Evolutionary conservation across 2,797 vertebrate species (phyloP).

Genomic region (Catostomus latipinnis): DNA sequence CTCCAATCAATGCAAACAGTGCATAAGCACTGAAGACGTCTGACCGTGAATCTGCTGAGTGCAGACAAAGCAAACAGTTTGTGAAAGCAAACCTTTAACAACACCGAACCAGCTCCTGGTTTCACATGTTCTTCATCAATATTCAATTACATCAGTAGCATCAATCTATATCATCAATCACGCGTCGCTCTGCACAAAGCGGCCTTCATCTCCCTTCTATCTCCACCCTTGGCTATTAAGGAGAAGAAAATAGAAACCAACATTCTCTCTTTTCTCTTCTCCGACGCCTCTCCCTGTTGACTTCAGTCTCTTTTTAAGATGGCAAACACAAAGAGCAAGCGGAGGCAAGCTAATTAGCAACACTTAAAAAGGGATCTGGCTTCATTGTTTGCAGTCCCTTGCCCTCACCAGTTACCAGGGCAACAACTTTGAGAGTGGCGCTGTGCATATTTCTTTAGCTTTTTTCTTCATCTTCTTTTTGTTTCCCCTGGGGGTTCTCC

Average conservation of each 20-base stretch:
- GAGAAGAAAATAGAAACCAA: conserved; percentile 65
- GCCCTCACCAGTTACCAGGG: conserved; percentile 81
- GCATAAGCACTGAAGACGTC: background rate
- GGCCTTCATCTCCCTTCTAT: conserved; percentile 39
- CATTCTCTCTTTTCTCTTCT: conserved; percentile 68
- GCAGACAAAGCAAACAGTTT: conserved; percentile 20
- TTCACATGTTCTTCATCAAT: conserved; percentile 49
- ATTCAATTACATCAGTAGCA: conserved; percentile 51
- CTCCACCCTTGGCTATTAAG: conserved; percentile 44
- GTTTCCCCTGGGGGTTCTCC: conserved; percentile 62
- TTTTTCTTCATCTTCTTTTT: conserved; percentile 52
- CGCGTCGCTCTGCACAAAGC: conserved; percentile 29
- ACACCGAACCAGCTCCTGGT: conserved; percentile 29
- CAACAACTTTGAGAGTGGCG: conserved; percentile 76
- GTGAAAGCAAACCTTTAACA: conserved; percentile 23
- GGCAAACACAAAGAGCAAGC: conserved; percentile 77
- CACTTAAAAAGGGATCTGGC: conserved; percentile 80
- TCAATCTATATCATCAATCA: conserved; percentile 54
- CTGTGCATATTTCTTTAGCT: conserved; percentile 72
- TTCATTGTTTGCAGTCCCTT: conserved; percentile 72
- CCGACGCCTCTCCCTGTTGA: conserved; percentile 75
- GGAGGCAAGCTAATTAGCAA: conserved; percentile 84
- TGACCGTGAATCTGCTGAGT: background rate
- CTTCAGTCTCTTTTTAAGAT: conserved; percentile 84
- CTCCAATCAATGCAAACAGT: background rate